A percentile compares a stretch with the other conserved stretches of the same genome.
Evolutionary conservation across 2,888 invertebrate species (phyloP).

Genomic region (Zaprionus obscuricornis): DNA sequence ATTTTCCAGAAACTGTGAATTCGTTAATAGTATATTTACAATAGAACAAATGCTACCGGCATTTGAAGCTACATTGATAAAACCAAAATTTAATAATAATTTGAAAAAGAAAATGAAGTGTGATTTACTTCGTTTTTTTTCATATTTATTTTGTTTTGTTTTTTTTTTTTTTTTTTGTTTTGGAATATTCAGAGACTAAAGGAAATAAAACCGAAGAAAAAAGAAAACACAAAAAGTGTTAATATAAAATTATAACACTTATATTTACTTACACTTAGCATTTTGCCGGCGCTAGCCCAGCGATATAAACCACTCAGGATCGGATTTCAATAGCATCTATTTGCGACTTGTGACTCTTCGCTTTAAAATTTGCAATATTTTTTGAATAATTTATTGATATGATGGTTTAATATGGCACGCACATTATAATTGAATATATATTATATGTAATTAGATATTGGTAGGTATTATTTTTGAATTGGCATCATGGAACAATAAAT

Average conservation of each 20-base stretch:
- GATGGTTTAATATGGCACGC: slow-evolving; percentile 40
- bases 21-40: slow-evolving; percentile 59
- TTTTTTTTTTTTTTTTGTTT: slow-evolving; percentile 2
- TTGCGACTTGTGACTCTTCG: slow-evolving; percentile 78
- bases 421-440: slow-evolving; percentile 36
- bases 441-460: slow-evolving; percentile 20
- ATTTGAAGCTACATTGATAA: slow-evolving; percentile 41
- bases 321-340: slow-evolving; percentile 77
- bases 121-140: neutral
- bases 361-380: slow-evolving; percentile 72
- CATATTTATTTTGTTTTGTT: slow-evolving; percentile 1
- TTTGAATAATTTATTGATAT: slow-evolving; percentile 55
- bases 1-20: slow-evolving; percentile 29
- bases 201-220: slow-evolving; percentile 24
- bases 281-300: slow-evolving; percentile 38
- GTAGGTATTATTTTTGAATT: slow-evolving; percentile 20
- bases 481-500: slow-evolving; percentile 79
- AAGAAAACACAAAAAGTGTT: slow-evolving; percentile 37
- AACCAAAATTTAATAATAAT: slow-evolving; percentile 16
- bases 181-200: slow-evolving; percentile 13
- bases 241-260: slow-evolving; percentile 28
- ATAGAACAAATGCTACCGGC: slow-evolving; percentile 49
- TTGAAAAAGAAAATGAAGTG: slow-evolving; percentile 7
- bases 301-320: slow-evolving; percentile 34
- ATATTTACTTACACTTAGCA: slow-evolving; percentile 61